A percentile compares a stretch with the other conserved stretches of the same genome.
phyloP scores from a whole-genome alignment of 2,113 vertebrate species.

The Neogobius melanostomus region DNA sequence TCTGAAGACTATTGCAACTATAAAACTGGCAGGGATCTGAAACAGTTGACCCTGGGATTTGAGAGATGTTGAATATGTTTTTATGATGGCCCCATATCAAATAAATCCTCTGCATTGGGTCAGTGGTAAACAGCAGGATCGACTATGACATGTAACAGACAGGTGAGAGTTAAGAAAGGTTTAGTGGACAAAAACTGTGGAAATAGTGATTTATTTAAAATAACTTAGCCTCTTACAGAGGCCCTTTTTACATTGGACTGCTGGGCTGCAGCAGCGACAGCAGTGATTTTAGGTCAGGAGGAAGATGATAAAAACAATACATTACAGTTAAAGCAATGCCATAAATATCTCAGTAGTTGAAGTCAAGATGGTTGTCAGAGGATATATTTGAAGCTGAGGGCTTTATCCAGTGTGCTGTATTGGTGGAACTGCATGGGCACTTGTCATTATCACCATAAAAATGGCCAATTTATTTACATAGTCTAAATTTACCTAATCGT shows the following conservation, averaged over 20 bases:
- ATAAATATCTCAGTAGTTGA: background rate
- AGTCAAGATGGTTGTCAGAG: constrained; percentile 6
- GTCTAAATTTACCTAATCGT: background rate
- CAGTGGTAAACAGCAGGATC: background rate
- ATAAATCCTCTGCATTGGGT: constrained; percentile 13
- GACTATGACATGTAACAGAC: background rate
- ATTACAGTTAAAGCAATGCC: background rate
- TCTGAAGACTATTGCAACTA: no score
- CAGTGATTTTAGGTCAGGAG: background rate
- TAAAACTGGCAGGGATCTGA: background rate
- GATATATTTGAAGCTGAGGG: constrained; percentile 23
- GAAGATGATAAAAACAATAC: background rate
- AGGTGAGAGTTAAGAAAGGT: background rate
- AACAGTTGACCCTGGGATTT: background rate
- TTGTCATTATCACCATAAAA: background rate
- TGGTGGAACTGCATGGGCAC: constrained; percentile 2
- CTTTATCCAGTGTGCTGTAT: constrained; percentile 2
- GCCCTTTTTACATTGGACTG: background rate
- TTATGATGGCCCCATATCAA: constrained; percentile 9
- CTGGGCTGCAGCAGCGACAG: background rate
- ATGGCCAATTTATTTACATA: background rate
- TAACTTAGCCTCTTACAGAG: background rate
- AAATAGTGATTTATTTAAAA: constrained; percentile 1
- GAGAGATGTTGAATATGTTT: background rate
- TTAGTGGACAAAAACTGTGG: background rate